These are phyloP conservation scores for Salvelinus fontinalis DNA, from an alignment of 2,113 vertebrate species.

Conservation along the genomic window DNA sequence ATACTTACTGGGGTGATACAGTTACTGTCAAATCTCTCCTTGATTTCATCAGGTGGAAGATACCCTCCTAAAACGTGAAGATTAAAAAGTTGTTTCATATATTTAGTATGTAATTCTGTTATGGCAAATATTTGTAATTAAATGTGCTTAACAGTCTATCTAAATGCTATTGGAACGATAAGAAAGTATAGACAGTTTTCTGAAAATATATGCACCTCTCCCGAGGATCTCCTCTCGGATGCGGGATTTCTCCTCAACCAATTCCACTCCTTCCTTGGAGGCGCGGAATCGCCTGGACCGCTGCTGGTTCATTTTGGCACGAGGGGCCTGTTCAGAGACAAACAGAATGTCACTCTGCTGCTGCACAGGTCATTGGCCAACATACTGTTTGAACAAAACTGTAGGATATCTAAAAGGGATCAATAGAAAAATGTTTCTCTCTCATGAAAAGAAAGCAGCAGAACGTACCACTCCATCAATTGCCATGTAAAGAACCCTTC, in stretches of 20 bases:
- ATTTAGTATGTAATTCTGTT: no score
- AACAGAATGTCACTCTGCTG: not conserved
- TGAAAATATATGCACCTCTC: conserved; percentile 75
- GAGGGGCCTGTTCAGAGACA: conserved; percentile 82
- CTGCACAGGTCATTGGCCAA: not conserved
- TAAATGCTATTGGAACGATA: no score
- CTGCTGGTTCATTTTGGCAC: conserved; percentile 99
- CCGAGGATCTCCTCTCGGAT: conserved; percentile 88
- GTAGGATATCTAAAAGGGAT: not conserved
- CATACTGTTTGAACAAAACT: no score
- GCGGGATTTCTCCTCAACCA: conserved; percentile 84
- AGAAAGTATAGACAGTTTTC: no score
- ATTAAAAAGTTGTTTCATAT: not conserved
- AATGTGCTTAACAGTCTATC: no score
- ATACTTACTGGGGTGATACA: conserved; percentile 97
- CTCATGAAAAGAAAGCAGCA: not conserved
- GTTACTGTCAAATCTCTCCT: conserved; percentile 98
- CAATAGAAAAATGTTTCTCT: not conserved
- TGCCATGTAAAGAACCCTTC: conserved; percentile 96
- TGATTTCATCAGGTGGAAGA: conserved; percentile 90
- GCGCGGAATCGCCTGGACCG: conserved; percentile 94
- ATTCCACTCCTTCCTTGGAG: conserved; percentile 92
- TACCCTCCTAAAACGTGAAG: conserved; percentile 82
- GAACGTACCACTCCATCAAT: conserved; percentile 95
- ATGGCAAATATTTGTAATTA: no score